Base-by-base conservation (phyloP, 2,888 invertebrate species). In the Agapostemon virescens region DNA sequence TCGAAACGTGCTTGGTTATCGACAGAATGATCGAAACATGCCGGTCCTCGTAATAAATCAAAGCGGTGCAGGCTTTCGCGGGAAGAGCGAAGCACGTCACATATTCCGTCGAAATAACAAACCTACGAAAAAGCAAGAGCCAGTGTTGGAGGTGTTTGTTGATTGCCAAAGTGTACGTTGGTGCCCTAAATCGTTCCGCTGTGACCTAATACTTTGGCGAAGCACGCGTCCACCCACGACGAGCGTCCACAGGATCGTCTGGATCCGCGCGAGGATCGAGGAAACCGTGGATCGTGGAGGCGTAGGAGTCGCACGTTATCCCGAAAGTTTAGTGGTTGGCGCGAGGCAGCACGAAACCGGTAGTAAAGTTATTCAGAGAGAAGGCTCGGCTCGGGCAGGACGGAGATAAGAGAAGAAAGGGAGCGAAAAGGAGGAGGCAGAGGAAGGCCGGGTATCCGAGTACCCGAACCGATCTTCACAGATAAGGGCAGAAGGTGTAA, bases 401-500 rank as follows among this genome's bases (percentile, higher is more conserved):
- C 58, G 76, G 58, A 72, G 85, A 79, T 80, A 79, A 78, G 76
- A 63, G 76, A 61, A 69, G 69, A 49, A 61, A 64, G 63, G 77
- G 69, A 74, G 73, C 58, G 69, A 72, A 76, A 70, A 69, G 63
- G 73, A 69, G 63, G 73, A 74, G 81, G 79, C 70, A 81, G 61
- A 83, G 78, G 85, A 64, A 79, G 79, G 84, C 86, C 82, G 86
- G 86, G 90, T 90, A 90, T 90, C 90, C 89, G 86, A 89, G 90
- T 90, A 89, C 87, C 85, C 87, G 88, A 89, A 85, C 84, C 90
- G 92, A 92, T 92, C 90, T 89, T 88, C 85, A 86, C 87, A 88
- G 92, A 92, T 92, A 92, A 92, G 91, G 87, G 86, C 88, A 86
- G 87, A 88, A 92, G 92, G 92, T 92, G 92, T 92, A 92, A 92